Conservation (phyloP, 2,888 invertebrate species). For the Mactromeris polynyma region DNA sequence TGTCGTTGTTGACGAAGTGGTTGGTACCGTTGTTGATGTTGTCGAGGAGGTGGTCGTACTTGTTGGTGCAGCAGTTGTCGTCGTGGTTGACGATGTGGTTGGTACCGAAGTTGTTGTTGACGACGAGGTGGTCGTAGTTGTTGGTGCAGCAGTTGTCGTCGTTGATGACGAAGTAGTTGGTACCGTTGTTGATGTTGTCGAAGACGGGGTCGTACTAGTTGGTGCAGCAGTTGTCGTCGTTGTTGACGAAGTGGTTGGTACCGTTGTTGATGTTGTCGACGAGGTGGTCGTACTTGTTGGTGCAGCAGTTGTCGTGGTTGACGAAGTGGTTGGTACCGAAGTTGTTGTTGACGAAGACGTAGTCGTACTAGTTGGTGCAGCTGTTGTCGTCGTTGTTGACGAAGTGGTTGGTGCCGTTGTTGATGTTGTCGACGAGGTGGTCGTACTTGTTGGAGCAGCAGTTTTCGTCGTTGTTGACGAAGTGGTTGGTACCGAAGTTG, state of each 20-base stretch:
- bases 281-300: neutral
- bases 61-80: no score
- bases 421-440: neutral
- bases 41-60: no score
- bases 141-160: neutral
- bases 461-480: neutral
- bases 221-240: neutral
- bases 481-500: neutral
- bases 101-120: neutral
- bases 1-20: no score
- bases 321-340: neutral
- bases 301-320: neutral
- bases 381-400: neutral
- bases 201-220: neutral
- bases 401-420: neutral
- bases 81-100: no score
- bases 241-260: neutral
- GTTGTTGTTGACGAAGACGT: neutral
- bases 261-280: neutral
- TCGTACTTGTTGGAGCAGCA: neutral
- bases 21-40: no score
- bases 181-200: neutral
- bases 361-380: neutral
- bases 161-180: neutral
- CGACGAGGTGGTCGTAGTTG: neutral